Evolutionary conservation across 1,140 invertebrate genomes (phyloP).

Genomic region (Monomorium pharaonis): DNA sequence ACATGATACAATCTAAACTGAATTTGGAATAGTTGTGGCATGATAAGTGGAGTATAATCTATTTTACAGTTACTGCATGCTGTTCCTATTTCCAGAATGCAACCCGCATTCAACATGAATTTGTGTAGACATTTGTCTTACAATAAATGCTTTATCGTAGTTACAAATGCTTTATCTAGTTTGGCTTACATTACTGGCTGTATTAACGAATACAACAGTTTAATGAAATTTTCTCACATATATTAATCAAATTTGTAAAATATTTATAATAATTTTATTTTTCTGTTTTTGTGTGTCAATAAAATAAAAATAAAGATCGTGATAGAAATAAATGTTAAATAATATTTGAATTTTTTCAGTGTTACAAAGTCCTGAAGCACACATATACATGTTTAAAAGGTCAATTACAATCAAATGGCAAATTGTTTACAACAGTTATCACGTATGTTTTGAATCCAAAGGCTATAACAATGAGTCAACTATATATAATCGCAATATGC

Average conservation of each 20-base stretch:
- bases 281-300: background rate
- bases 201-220: background rate
- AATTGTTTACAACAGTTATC: constrained; percentile 87
- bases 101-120: background rate
- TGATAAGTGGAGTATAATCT: background rate
- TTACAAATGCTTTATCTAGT: background rate
- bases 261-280: background rate
- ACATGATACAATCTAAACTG: background rate
- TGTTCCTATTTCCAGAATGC: background rate
- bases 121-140: background rate
- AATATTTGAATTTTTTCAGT: constrained; percentile 83
- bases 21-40: background rate
- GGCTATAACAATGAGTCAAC: constrained; percentile 92
- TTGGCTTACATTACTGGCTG: background rate
- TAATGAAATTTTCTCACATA: background rate
- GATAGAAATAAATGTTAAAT: background rate
- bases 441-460: constrained; percentile 91
- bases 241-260: background rate
- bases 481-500: too few species aligned
- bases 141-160: background rate
- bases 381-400: constrained; percentile 89
- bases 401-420: constrained; percentile 88
- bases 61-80: background rate
- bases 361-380: constrained; percentile 89
- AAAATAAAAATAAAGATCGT: background rate